Evolutionary conservation across 2,797 vertebrate species (phyloP).

Genomic region (Poecilia wingei): DNA sequence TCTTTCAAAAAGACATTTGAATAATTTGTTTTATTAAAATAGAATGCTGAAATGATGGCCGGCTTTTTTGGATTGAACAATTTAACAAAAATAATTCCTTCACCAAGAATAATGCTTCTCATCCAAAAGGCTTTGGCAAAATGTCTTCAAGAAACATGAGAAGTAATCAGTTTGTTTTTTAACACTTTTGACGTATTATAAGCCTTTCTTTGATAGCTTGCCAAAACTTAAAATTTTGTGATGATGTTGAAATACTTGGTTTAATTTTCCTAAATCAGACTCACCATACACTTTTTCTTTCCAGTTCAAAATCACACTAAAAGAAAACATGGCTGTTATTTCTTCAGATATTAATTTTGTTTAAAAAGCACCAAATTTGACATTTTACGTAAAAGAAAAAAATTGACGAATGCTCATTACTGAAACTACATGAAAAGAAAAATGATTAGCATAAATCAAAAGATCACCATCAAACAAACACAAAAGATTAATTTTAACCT

Average conservation of each 20-base stretch:
- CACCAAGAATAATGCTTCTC: background rate
- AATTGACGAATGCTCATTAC: background rate
- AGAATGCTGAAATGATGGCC: background rate
- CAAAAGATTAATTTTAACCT: background rate
- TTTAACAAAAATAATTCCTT: background rate
- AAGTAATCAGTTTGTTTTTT: background rate
- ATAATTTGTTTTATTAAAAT: background rate
- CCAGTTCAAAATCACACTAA: background rate
- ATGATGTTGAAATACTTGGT: background rate
- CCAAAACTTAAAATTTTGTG: background rate
- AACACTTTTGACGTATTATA: too few species aligned
- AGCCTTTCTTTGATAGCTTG: too few species aligned
- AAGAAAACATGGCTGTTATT: background rate
- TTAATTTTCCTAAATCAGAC: too few species aligned
- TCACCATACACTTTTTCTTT: background rate
- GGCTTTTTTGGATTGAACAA: background rate
- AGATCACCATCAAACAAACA: background rate
- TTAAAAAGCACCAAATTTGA: background rate
- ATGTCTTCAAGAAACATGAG: background rate
- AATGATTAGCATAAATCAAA: background rate
- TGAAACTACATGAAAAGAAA: background rate
- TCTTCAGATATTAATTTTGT: background rate
- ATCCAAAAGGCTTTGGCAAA: background rate
- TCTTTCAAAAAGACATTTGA: slow-evolving; percentile 6
- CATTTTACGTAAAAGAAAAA: background rate